Evolutionary conservation across 2,113 vertebrate genomes (phyloP).

Genomic region (Aspidoscelis tigris): DNA sequence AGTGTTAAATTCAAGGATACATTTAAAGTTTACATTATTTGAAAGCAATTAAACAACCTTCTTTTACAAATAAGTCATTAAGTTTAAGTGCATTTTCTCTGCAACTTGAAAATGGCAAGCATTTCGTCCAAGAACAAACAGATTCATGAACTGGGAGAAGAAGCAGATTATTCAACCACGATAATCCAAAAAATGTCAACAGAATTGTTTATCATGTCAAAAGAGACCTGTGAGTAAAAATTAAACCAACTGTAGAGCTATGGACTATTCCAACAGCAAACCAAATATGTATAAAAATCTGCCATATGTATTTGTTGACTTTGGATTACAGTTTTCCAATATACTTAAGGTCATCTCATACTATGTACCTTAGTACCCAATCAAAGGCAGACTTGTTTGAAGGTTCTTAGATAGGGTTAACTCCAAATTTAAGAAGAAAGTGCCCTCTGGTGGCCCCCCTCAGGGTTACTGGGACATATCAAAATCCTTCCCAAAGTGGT

Average conservation of each 20-base stretch:
- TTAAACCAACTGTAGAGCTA: conserved; percentile 23
- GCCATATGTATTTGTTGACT: conserved; percentile 15
- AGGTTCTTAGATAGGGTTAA: not conserved
- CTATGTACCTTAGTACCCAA: too few relatives aligned
- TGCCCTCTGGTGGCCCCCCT: not conserved
- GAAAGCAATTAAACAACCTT: conserved; percentile 1
- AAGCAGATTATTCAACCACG: fast-evolving
- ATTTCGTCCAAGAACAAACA: not conserved
- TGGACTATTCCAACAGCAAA: conserved; percentile 25
- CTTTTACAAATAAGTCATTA: conserved; percentile 11
- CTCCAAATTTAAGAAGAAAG: not conserved
- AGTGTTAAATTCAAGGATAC: conserved; percentile 4
- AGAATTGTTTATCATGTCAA: conserved; percentile 28
- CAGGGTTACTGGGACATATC: not conserved
- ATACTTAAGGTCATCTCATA: not conserved
- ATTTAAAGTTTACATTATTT: conserved; percentile 5
- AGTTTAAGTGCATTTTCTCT: conserved; percentile 13
- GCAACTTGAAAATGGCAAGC: not conserved
- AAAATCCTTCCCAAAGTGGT: not conserved
- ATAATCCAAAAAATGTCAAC: conserved; percentile 38
- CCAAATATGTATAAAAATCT: conserved; percentile 25
- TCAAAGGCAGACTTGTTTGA: too few relatives aligned
- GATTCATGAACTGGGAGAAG: not conserved
- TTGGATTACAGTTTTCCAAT: not conserved
- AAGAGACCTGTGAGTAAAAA: conserved; percentile 21